A percentile compares a stretch with the other conserved stretches of the same genome.
These are phyloP conservation scores for Pocillopora damicornis DNA, from an alignment of 64 coral and sea anemone genomes.

Conservation along the genomic window DNA sequence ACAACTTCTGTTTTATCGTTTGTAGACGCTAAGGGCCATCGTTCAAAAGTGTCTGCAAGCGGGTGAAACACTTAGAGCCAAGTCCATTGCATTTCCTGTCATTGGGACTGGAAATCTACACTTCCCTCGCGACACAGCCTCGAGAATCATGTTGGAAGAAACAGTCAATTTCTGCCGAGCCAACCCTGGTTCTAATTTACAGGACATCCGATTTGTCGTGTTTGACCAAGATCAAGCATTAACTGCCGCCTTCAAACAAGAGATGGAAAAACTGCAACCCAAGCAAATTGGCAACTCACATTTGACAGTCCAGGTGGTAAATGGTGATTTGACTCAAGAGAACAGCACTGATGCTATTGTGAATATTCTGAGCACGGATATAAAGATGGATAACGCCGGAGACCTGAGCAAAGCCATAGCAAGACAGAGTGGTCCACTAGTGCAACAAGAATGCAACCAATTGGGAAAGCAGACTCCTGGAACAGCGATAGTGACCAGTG, in stretches of 20 bases:
- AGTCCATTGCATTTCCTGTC: conserved; percentile 69
- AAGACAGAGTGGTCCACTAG: conserved; percentile 11
- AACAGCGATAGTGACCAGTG: conserved; percentile 60
- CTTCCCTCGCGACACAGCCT: conserved; percentile 36
- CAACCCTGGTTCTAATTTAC: neutral
- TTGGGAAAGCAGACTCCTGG: conserved; percentile 56
- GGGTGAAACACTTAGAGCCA: conserved; percentile 2
- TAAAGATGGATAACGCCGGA: conserved; percentile 71
- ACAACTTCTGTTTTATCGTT: too few species aligned
- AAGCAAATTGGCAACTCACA: neutral
- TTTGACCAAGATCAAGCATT: conserved; percentile 44
- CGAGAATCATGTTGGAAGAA: conserved; percentile 41
- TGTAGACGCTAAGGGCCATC: conserved; percentile 36
- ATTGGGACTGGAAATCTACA: conserved; percentile 52
- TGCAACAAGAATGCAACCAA: conserved; percentile 57
- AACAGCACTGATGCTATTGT: conserved; percentile 65
- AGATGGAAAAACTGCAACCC: conserved; percentile 1
- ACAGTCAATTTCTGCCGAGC: conserved; percentile 14
- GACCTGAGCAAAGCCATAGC: conserved; percentile 68
- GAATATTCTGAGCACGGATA: conserved; percentile 57
- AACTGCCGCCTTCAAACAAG: conserved; percentile 37
- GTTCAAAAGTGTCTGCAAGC: conserved; percentile 39
- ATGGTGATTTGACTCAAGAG: conserved; percentile 61
- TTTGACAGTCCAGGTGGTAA: neutral
- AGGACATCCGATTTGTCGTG: conserved; percentile 51